Percentiles rank a stretch among this genome's conserved stretches.
phyloP scores from a whole-genome alignment of 2,888 invertebrate species.

The Cacoxenus indagator region DNA sequence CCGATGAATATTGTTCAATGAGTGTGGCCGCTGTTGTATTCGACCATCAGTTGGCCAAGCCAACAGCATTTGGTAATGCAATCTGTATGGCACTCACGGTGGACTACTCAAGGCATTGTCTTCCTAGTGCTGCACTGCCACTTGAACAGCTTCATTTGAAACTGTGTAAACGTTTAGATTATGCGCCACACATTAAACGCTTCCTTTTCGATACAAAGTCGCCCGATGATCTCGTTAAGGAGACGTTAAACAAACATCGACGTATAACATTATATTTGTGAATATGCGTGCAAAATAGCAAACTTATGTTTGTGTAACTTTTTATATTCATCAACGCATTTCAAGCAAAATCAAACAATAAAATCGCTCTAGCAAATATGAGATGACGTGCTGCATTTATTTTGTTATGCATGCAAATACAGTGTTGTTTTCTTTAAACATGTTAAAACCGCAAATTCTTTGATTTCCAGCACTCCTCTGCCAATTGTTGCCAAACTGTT shows the following conservation, averaged over 20 bases:
- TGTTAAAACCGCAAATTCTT: no score
- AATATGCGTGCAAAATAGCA: no score
- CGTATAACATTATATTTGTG: conserved; percentile 51
- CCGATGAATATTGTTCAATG: conserved; percentile 40
- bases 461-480: no score
- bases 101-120: conserved; percentile 10
- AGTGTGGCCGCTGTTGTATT: conserved; percentile 19
- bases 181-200: conserved; percentile 50
- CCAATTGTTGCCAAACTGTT: no score
- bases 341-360: no score
- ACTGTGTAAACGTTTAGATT: conserved; percentile 38
- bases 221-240: conserved; percentile 63
- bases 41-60: conserved; percentile 32
- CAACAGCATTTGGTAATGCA: conserved; percentile 42
- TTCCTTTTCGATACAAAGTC: conserved; percentile 64
- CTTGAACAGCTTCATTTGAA: conserved; percentile 41
- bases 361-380: no score
- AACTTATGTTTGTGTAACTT: no score
- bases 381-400: no score
- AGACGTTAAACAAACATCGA: conserved; percentile 52
- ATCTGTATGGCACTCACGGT: not conserved
- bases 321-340: no score
- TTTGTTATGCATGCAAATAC: no score
- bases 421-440: no score
- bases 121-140: conserved; percentile 35